Percentiles rank a stretch among this genome's conserved stretches.
Evolutionary conservation across 2,797 vertebrate genomes (phyloP).

Genomic region (Epinephelus awoara): DNA sequence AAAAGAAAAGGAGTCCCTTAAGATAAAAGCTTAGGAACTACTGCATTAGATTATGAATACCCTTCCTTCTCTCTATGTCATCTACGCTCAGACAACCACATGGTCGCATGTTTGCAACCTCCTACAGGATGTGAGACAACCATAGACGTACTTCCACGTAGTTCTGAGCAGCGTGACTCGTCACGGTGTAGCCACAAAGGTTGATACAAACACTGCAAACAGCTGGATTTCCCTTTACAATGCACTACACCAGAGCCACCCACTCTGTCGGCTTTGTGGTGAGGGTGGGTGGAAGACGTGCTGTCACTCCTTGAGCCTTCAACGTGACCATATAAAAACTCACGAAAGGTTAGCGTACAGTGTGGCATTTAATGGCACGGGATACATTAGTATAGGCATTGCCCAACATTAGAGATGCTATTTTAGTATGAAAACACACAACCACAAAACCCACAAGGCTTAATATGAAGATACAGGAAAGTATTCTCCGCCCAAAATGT

Average conservation of each 20-base stretch:
- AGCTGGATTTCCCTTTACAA: constrained; percentile 6
- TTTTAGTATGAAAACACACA: neutral
- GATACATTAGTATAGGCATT: neutral
- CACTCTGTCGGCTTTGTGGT: constrained; percentile 15
- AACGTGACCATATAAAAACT: neutral
- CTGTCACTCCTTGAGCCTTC: neutral
- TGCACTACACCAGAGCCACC: neutral
- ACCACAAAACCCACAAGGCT: neutral
- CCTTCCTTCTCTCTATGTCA: too few species aligned
- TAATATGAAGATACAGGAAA: neutral
- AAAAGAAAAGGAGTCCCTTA: too few species aligned
- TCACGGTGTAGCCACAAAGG: constrained; percentile 14
- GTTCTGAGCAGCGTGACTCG: neutral
- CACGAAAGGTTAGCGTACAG: constrained; percentile 3
- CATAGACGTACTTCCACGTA: neutral
- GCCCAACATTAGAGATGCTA: neutral
- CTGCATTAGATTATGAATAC: too few species aligned
- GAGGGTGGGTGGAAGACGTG: neutral
- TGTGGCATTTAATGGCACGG: constrained; percentile 18
- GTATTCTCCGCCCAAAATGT: neutral
- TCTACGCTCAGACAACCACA: constrained; percentile 18
- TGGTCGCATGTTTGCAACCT: neutral
- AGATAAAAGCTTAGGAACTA: too few species aligned
- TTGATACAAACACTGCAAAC: neutral
- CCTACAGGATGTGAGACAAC: constrained; percentile 18